These are phyloP conservation scores for Trypoxylon attenuatum DNA, from an alignment of 2,888 invertebrate species.

Conservation along the genomic window DNA sequence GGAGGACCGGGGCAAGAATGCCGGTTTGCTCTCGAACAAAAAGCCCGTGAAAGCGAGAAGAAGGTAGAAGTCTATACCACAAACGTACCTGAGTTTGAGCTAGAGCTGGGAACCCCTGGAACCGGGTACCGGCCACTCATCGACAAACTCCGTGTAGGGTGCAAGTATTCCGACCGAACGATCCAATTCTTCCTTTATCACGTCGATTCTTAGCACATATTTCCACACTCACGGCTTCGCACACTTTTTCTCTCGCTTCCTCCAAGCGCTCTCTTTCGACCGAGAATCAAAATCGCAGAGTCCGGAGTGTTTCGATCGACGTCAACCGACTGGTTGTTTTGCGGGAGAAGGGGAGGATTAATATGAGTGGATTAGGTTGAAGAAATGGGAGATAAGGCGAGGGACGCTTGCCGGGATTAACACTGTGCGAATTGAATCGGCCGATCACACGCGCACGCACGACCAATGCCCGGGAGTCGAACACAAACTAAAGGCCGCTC, in stretches of 20 bases:
- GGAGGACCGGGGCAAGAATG: too few species aligned
- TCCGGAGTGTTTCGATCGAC: background rate
- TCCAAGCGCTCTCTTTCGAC: background rate
- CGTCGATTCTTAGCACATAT: background rate
- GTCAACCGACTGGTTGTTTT: background rate
- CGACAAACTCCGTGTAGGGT: too few species aligned
- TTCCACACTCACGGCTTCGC: background rate
- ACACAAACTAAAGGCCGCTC: background rate
- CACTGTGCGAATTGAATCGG: background rate
- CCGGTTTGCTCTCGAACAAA: too few species aligned
- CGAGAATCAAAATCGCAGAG: background rate
- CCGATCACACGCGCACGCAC: background rate
- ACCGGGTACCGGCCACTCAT: background rate
- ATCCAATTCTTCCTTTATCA: slow-evolving; percentile 4
- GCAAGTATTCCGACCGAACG: too few species aligned
- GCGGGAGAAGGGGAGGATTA: background rate
- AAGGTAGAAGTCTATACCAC: too few species aligned
- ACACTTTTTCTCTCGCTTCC: slow-evolving; percentile 4
- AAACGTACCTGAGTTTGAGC: background rate
- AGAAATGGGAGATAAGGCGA: background rate
- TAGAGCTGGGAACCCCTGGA: background rate
- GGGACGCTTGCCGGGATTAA: background rate
- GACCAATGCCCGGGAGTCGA: background rate
- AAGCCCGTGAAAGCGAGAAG: too few species aligned
- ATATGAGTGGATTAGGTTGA: too few species aligned